phyloP scores from a whole-genome alignment of 2,888 invertebrate genomes.

The Nudaria mundana region DNA sequence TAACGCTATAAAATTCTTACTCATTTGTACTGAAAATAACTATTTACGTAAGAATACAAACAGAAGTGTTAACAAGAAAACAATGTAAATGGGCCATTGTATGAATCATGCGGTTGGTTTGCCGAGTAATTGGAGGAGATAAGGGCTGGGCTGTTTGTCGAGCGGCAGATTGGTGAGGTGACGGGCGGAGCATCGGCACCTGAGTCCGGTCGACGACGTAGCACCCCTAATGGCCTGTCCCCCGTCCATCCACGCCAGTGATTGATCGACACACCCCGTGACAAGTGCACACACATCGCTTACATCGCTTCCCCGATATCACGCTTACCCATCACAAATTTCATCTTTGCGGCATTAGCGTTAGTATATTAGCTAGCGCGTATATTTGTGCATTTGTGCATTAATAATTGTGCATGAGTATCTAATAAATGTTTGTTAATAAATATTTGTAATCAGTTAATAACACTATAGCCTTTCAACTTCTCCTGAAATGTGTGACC shows the following conservation, averaged over 20 bases:
- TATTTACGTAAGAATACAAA: too few relatives aligned
- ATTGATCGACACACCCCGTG: slow-evolving; percentile 74
- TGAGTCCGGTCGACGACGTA: slow-evolving; percentile 51
- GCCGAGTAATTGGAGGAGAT: slow-evolving; percentile 51
- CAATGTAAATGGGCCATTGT: slow-evolving; percentile 23
- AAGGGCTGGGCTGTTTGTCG: slow-evolving; percentile 36
- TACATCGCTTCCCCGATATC: slow-evolving; percentile 58
- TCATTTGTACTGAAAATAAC: too few relatives aligned
- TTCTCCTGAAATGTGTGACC: too few relatives aligned
- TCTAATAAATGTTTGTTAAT: too few relatives aligned
- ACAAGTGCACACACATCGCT: slow-evolving; percentile 65
- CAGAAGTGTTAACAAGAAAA: slow-evolving; percentile 21
- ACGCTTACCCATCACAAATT: slow-evolving; percentile 66
- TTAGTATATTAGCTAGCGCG: slow-evolving; percentile 18
- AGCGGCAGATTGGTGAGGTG: slow-evolving; percentile 28
- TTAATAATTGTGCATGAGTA: too few relatives aligned
- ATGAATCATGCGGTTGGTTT: slow-evolving; percentile 45
- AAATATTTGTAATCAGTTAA: too few relatives aligned
- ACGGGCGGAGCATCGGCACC: slow-evolving; percentile 47
- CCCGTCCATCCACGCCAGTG: slow-evolving; percentile 68
- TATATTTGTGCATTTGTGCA: too few relatives aligned
- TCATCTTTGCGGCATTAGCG: slow-evolving; percentile 43
- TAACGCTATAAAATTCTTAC: too few relatives aligned
- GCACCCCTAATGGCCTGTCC: slow-evolving; percentile 76
- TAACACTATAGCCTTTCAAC: too few relatives aligned